Evolutionary conservation across 2,888 invertebrate species (phyloP).

Genomic region (Conus canariensis): DNA sequence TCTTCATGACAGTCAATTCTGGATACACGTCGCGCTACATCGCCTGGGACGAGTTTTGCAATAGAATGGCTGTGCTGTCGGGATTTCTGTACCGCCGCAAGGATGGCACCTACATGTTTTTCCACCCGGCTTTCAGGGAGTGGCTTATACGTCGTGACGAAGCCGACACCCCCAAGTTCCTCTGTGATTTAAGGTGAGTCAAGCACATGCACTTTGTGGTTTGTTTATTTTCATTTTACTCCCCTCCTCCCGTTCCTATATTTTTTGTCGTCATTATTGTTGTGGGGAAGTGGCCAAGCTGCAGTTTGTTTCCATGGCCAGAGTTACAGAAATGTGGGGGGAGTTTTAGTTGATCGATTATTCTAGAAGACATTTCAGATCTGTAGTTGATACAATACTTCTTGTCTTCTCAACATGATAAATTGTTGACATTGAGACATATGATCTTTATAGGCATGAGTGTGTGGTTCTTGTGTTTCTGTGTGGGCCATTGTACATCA

Average conservation of each 20-base stretch:
- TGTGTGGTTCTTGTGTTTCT: too few species aligned
- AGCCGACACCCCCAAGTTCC: constrained; percentile 90
- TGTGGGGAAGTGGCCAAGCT: neutral
- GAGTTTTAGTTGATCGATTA: too few species aligned
- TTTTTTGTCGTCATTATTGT: neutral
- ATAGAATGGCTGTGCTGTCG: constrained; percentile 90
- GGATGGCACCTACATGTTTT: constrained; percentile 97
- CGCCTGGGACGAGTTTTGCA: constrained; percentile 94
- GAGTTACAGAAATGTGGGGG: too few species aligned
- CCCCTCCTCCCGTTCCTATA: too few species aligned
- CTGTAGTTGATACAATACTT: too few species aligned
- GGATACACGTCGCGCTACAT: constrained; percentile 88
- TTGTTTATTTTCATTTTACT: neutral
- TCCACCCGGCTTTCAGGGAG: constrained; percentile 98
- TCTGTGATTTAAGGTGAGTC: constrained; percentile 89
- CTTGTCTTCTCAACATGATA: too few species aligned
- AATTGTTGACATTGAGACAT: too few species aligned
- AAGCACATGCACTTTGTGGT: neutral
- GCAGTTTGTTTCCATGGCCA: too few species aligned
- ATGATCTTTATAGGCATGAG: too few species aligned
- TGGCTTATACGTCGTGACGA: constrained; percentile 90
- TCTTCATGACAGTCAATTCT: constrained; percentile 95
- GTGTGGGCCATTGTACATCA: too few species aligned
- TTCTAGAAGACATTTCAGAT: too few species aligned
- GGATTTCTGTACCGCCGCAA: constrained; percentile 93